Conservation (phyloP, 2,888 invertebrate species). For the Hydroisotoma schaefferi region DNA sequence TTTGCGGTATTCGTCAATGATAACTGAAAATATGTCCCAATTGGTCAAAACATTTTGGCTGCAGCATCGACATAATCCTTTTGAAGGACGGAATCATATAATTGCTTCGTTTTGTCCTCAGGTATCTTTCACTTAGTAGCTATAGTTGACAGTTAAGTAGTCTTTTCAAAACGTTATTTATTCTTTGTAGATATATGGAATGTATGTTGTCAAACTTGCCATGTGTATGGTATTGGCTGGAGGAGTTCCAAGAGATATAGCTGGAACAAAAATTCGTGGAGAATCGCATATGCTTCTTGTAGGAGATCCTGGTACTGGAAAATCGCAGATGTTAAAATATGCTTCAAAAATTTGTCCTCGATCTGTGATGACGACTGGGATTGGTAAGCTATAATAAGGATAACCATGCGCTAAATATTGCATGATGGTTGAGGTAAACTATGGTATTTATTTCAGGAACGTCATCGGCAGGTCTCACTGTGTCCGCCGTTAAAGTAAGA, state of each 20-base stretch:
- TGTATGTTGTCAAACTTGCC: slow-evolving; percentile 82
- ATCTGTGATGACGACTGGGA: slow-evolving; percentile 77
- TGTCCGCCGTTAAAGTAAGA: slow-evolving; percentile 74
- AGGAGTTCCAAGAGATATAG: slow-evolving; percentile 55
- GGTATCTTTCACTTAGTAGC: slow-evolving; percentile 53
- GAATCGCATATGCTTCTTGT: slow-evolving; percentile 81
- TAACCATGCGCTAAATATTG: not conserved
- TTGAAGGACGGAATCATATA: slow-evolving; percentile 73
- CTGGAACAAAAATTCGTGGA: slow-evolving; percentile 63
- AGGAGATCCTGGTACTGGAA: slow-evolving; percentile 84
- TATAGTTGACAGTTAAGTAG: not conserved
- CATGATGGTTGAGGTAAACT: not conserved
- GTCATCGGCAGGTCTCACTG: slow-evolving; percentile 83
- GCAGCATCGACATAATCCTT: slow-evolving; percentile 60
- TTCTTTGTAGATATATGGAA: slow-evolving; percentile 70
- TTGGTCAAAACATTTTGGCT: slow-evolving; percentile 72
- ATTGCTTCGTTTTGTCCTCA: slow-evolving; percentile 78
- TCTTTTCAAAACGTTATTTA: not conserved
- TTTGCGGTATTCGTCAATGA: slow-evolving; percentile 54
- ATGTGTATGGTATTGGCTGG: slow-evolving; percentile 63
- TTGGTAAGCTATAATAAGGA: not conserved
- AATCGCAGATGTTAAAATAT: slow-evolving; percentile 76
- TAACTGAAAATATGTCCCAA: slow-evolving; percentile 64
- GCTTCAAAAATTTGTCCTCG: slow-evolving; percentile 66
- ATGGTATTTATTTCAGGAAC: slow-evolving; percentile 60